phyloP scores from a whole-genome alignment of 2,888 invertebrate species.

The Mechanitis messenoides region DNA sequence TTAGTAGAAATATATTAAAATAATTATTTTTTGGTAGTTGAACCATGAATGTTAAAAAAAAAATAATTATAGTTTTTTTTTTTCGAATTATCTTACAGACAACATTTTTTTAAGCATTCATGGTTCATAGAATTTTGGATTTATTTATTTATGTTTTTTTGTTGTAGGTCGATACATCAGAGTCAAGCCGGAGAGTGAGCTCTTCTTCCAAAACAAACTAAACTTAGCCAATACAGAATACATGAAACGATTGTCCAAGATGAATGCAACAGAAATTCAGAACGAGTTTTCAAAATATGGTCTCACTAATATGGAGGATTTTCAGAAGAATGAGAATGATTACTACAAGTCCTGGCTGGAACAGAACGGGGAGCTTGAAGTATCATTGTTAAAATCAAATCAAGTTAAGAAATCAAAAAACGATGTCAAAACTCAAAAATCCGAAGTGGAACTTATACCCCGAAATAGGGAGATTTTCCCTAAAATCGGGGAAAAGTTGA shows the following conservation, averaged over 20 bases:
- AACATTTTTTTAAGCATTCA: constrained; percentile 62
- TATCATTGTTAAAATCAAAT: constrained; percentile 60
- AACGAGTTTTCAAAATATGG: constrained; percentile 67
- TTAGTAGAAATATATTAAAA: constrained; percentile 42
- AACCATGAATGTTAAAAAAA: constrained; percentile 65
- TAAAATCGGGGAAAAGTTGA: constrained; percentile 53
- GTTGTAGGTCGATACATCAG: constrained; percentile 39
- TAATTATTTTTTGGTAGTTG: constrained; percentile 39
- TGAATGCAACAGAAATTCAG: constrained; percentile 60
- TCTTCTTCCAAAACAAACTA: constrained; percentile 63
- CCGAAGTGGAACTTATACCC: constrained; percentile 66
- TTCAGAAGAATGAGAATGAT: constrained; percentile 60
- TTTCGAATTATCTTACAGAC: constrained; percentile 70
- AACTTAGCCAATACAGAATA: constrained; percentile 60
- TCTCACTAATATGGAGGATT: constrained; percentile 52
- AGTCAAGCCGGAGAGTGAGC: constrained; percentile 66
- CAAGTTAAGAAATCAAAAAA: constrained; percentile 52
- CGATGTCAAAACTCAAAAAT: constrained; percentile 49
- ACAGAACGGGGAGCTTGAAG: constrained; percentile 70
- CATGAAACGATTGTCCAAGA: constrained; percentile 56
- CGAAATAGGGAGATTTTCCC: constrained; percentile 47
- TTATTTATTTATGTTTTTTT: not conserved
- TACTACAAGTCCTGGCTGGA: constrained; percentile 71
- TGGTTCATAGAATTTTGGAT: constrained; percentile 50
- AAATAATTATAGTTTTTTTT: constrained; percentile 28